Evolutionary conservation across 2,888 invertebrate species (phyloP).

Genomic region (Bibio marci): DNA sequence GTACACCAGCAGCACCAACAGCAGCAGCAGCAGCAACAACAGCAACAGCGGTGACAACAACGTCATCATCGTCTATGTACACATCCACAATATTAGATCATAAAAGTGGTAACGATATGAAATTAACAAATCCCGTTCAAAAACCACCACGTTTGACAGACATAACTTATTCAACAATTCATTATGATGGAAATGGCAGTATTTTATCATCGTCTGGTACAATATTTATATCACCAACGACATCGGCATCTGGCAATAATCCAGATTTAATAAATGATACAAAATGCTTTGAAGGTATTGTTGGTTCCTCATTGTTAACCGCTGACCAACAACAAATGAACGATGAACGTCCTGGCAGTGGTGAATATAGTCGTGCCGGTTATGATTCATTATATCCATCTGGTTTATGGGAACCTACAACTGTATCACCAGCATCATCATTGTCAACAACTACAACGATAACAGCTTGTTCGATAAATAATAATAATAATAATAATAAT

Average conservation of each 20-base stretch:
- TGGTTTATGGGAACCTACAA: slow-evolving; percentile 53
- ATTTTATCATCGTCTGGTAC: slow-evolving; percentile 43
- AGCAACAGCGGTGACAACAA: slow-evolving; percentile 15
- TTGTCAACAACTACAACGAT: slow-evolving; percentile 12
- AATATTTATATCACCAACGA: slow-evolving; percentile 53
- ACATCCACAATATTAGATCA: slow-evolving; percentile 15
- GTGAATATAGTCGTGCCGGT: slow-evolving; percentile 60
- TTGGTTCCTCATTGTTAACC: slow-evolving; percentile 35
- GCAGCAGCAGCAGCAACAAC: slow-evolving; percentile 24
- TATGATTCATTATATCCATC: slow-evolving; percentile 64
- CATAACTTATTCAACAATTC: slow-evolving; percentile 48
- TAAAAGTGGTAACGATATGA: slow-evolving; percentile 28
- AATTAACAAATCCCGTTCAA: slow-evolving; percentile 43
- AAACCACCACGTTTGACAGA: slow-evolving; percentile 54
- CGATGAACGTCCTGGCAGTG: slow-evolving; percentile 43
- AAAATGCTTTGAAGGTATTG: slow-evolving; percentile 27
- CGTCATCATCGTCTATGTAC: slow-evolving; percentile 15
- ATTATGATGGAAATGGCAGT: slow-evolving; percentile 50
- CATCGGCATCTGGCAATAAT: slow-evolving; percentile 47
- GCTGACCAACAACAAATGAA: slow-evolving; percentile 20
- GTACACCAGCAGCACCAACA: slow-evolving; percentile 21
- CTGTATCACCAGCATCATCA: slow-evolving; percentile 20
- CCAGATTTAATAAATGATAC: slow-evolving; percentile 77
- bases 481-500: too few species aligned
- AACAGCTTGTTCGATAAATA: too few species aligned